These are phyloP conservation scores for Synergus itoensis DNA, from an alignment of 2,888 invertebrate genomes.

Conservation along the genomic window DNA sequence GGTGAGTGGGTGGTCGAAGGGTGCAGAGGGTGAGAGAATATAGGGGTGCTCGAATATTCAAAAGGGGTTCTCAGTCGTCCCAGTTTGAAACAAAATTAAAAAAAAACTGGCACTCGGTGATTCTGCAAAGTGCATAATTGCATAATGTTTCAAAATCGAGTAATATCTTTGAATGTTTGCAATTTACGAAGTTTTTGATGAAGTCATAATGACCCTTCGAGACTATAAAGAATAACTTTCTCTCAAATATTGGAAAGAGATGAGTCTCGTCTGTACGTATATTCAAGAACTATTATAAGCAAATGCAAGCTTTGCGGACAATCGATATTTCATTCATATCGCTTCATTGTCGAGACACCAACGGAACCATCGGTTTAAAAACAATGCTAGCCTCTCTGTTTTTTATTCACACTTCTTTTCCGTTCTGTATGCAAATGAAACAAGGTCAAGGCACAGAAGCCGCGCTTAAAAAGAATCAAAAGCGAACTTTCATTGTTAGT, in stretches of 20 bases:
- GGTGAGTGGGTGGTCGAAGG: slow-evolving; percentile 53
- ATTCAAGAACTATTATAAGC: slow-evolving; percentile 21
- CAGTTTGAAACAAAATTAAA: slow-evolving; percentile 5
- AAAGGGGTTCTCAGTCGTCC: slow-evolving; percentile 64
- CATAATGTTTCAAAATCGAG: too few relatives aligned
- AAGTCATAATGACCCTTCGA: not conserved
- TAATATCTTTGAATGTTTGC: too few relatives aligned
- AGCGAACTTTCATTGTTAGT: not conserved
- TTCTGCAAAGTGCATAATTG: too few relatives aligned
- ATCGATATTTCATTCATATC: slow-evolving; percentile 43
- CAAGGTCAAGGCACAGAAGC: slow-evolving; percentile 31
- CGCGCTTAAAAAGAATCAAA: slow-evolving; percentile 17
- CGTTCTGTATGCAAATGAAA: slow-evolving; percentile 19
- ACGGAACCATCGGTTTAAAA: slow-evolving; percentile 26
- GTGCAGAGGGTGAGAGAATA: slow-evolving; percentile 53
- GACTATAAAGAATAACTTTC: not conserved
- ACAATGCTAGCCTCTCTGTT: slow-evolving; percentile 3
- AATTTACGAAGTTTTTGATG: too few relatives aligned
- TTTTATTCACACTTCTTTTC: slow-evolving; percentile 26
- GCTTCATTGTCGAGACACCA: slow-evolving; percentile 35
- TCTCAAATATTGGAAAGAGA: not conserved
- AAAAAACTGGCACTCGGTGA: too few relatives aligned
- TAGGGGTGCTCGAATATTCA: slow-evolving; percentile 55
- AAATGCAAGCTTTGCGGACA: slow-evolving; percentile 21
- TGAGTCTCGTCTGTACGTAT: not conserved